These are phyloP conservation scores for Arbacia lixula DNA, from an alignment of 53 echinoderm and acorn worm species.

Conservation along the genomic window DNA sequence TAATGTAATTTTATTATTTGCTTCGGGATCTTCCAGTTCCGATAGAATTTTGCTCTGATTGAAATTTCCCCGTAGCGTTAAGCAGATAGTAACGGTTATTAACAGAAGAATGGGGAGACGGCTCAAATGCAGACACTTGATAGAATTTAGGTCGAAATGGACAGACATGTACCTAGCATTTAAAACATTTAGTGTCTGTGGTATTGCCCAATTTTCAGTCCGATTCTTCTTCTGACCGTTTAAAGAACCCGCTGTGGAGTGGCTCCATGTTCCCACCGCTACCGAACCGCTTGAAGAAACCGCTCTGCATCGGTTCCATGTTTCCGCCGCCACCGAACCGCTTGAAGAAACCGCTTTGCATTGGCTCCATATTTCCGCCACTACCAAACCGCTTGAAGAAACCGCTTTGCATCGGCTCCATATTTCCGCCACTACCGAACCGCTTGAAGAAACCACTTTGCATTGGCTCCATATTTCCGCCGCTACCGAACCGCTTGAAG, in stretches of 20 bases:
- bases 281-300: slow-evolving; percentile 33
- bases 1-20: too few species aligned
- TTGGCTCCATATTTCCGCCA: slow-evolving; percentile 19
- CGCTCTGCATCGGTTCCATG: slow-evolving; percentile 43
- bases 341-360: slow-evolving; percentile 51
- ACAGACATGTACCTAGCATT: not conserved
- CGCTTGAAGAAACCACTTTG: slow-evolving; percentile 46
- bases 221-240: slow-evolving; percentile 37
- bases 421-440: not conserved
- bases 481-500: slow-evolving; percentile 20
- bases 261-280: not conserved
- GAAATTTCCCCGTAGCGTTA: too few species aligned
- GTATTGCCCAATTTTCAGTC: slow-evolving; percentile 37
- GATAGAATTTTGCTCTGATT: too few species aligned
- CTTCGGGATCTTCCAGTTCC: too few species aligned
- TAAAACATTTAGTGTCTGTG: slow-evolving; percentile 27
- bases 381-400: slow-evolving; percentile 29
- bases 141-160: slow-evolving; percentile 4
- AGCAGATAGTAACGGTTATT: too few species aligned
- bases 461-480: not conserved
- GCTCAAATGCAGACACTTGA: too few species aligned
- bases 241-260: slow-evolving; percentile 36
- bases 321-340: not conserved
- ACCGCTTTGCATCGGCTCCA: slow-evolving; percentile 39
- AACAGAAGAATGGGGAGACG: too few species aligned